A percentile compares a stretch with the other conserved stretches of the same genome.
Evolutionary conservation across 2,113 vertebrate genomes (phyloP).

Genomic region (Phaetusa simplex): DNA sequence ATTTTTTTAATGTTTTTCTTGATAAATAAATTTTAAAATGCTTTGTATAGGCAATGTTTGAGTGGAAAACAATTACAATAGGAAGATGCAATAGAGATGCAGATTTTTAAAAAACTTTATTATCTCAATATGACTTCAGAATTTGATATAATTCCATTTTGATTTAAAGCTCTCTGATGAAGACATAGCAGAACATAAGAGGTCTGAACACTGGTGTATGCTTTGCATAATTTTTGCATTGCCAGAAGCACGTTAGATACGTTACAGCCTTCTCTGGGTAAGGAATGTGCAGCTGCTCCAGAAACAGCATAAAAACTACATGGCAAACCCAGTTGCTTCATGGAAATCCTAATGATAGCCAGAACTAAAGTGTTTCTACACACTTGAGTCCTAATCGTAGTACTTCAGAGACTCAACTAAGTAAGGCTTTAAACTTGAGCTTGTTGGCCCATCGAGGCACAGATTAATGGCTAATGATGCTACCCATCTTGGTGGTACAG

Average conservation of each 20-base stretch:
- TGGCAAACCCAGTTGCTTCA: background rate
- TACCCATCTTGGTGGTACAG: background rate
- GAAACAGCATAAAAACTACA: background rate
- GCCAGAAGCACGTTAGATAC: background rate
- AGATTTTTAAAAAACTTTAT: background rate
- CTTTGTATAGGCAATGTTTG: background rate
- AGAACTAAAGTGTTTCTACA: background rate
- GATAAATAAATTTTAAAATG: background rate
- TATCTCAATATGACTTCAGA: background rate
- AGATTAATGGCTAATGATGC: background rate
- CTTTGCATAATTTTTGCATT: background rate
- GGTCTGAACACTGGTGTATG: background rate
- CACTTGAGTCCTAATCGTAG: background rate
- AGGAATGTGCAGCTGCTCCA: background rate
- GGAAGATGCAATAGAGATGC: background rate
- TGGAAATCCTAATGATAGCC: background rate
- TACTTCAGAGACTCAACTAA: background rate
- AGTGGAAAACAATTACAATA: background rate
- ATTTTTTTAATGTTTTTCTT: background rate
- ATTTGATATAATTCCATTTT: background rate
- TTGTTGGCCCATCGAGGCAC: background rate
- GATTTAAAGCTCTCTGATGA: background rate
- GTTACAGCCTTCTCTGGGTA: background rate
- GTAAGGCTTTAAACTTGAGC: background rate
- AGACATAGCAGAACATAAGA: background rate